phyloP scores from a whole-genome alignment of 1,140 invertebrate genomes.

The Hycleus cichorii region DNA sequence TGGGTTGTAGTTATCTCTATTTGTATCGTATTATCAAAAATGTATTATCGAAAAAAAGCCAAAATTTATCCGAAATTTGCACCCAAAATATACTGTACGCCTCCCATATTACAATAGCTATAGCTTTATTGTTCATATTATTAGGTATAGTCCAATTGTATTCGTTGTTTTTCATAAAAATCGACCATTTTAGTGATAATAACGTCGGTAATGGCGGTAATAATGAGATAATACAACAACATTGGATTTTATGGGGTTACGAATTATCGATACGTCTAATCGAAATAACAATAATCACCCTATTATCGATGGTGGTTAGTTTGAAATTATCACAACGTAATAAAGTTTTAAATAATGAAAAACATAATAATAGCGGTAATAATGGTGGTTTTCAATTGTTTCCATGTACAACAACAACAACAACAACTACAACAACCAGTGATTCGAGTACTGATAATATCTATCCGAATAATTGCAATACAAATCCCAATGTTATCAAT shows the following conservation, averaged over 20 bases:
- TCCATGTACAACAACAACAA: conserved; percentile 55
- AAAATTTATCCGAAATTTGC: conserved; percentile 56
- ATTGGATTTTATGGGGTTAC: conserved; percentile 86
- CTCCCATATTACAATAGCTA: conserved; percentile 78
- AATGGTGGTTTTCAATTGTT: conserved; percentile 59
- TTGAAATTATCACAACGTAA: conserved; percentile 53
- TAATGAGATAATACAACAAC: conserved; percentile 39
- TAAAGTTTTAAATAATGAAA: conserved; percentile 20
- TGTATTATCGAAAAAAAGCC: conserved; percentile 57
- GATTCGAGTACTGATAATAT: conserved; percentile 72
- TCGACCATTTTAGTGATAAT: conserved; percentile 44
- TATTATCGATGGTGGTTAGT: conserved; percentile 77
- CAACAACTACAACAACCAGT: conserved; percentile 47
- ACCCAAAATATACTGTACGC: conserved; percentile 66
- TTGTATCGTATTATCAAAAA: conserved; percentile 65
- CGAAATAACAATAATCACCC: conserved; percentile 73
- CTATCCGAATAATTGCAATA: conserved; percentile 77
- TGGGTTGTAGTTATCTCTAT: conserved; percentile 78
- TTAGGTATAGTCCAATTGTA: conserved; percentile 76
- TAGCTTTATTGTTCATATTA: conserved; percentile 72
- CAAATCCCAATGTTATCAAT: conserved; percentile 76
- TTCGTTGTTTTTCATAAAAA: conserved; percentile 65
- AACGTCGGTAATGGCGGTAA: conserved; percentile 34
- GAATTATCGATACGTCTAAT: conserved; percentile 75
- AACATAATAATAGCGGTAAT: conserved; percentile 41